Evolutionary conservation across 1,140 invertebrate genomes (phyloP).

Genomic region (Teleogryllus occipitalis): DNA sequence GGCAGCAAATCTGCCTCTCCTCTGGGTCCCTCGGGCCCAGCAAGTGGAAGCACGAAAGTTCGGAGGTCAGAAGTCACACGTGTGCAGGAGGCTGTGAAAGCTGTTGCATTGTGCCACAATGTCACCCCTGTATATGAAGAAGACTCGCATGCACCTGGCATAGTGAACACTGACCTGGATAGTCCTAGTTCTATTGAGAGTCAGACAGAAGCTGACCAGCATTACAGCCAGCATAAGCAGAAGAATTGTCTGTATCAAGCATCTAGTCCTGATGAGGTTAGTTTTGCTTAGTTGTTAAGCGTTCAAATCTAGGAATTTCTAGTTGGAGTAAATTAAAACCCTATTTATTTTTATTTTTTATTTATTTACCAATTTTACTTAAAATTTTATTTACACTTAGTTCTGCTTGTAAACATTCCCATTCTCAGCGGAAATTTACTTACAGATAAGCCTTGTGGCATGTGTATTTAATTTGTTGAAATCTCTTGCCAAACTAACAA

Average conservation of each 20-base stretch:
- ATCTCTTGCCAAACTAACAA: too few species aligned
- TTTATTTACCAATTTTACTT: too few species aligned
- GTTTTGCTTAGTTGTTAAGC: constrained; percentile 30
- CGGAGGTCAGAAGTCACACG: constrained; percentile 63
- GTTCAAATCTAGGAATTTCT: background rate
- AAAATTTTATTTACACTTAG: too few species aligned
- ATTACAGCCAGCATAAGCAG: constrained; percentile 33
- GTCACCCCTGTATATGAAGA: constrained; percentile 94
- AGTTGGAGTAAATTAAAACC: too few species aligned
- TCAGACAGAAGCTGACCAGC: constrained; percentile 60
- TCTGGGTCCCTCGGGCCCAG: background rate
- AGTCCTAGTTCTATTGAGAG: constrained; percentile 30
- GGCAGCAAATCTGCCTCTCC: background rate
- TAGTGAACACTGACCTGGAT: constrained; percentile 30
- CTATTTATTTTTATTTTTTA: too few species aligned
- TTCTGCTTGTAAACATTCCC: too few species aligned
- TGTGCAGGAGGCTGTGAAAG: constrained; percentile 79
- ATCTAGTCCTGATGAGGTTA: constrained; percentile 87
- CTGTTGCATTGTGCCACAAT: constrained; percentile 95
- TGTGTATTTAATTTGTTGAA: too few species aligned
- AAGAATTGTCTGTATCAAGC: constrained; percentile 57
- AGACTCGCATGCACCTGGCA: constrained; percentile 29
- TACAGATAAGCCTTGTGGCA: too few species aligned
- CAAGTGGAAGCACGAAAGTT: constrained; percentile 34
- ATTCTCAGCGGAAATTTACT: too few species aligned